phyloP scores from a whole-genome alignment of 2,888 invertebrate species.

The Zele albiditarsus region DNA sequence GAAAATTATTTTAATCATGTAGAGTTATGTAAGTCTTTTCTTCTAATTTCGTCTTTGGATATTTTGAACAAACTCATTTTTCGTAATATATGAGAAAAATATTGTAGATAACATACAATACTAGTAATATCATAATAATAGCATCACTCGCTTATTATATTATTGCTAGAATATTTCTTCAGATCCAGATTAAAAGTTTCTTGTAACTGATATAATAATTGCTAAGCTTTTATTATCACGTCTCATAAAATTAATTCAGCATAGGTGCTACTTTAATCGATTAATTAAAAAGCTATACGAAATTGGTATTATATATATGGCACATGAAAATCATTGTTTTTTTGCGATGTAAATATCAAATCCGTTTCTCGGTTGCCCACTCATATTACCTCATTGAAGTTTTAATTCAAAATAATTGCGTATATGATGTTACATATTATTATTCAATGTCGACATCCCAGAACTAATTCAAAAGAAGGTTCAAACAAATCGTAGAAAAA shows the following conservation, averaged over 20 bases:
- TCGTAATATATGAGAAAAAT: not conserved
- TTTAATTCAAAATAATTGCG: not conserved
- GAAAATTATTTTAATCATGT: not conserved
- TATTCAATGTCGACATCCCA: not conserved
- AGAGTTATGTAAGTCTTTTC: conserved; percentile 14
- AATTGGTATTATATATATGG: not conserved
- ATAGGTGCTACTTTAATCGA: not conserved
- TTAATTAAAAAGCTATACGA: not conserved
- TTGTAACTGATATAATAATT: not conserved
- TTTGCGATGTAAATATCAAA: not conserved
- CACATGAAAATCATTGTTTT: not conserved
- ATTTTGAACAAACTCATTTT: not conserved
- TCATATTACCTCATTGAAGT: not conserved
- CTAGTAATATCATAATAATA: not conserved
- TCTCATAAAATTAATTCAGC: not conserved
- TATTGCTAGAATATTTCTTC: conserved; percentile 15
- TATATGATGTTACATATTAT: not conserved
- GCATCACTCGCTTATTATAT: not conserved
- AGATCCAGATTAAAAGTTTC: not conserved
- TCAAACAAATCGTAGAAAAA: not conserved
- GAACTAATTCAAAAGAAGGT: not conserved
- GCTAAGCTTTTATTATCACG: not conserved
- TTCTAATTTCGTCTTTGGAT: not conserved
- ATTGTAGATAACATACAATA: not conserved
- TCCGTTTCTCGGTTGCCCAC: not conserved